Percentiles rank a stretch among this genome's conserved stretches.
These are phyloP conservation scores for Lasiurus cinereus DNA, from an alignment of 2,113 vertebrate genomes.

Conservation along the genomic window DNA sequence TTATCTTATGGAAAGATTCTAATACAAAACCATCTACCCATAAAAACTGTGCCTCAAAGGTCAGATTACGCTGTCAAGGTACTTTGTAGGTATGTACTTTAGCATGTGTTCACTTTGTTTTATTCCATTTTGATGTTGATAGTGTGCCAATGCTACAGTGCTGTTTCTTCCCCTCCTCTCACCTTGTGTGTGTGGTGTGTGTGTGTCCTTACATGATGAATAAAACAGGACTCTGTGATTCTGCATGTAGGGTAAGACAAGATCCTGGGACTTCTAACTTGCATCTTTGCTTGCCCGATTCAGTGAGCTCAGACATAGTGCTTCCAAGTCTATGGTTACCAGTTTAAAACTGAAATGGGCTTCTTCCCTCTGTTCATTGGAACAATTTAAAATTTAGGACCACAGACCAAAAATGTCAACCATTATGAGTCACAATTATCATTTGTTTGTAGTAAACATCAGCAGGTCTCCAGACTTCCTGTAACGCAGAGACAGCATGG, in stretches of 20 bases:
- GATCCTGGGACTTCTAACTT: neutral
- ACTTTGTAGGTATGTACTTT: neutral
- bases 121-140: neutral
- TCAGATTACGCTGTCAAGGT: neutral
- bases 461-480: neutral
- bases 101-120: neutral
- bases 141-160: neutral
- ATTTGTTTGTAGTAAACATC: constrained; percentile 21
- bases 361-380: neutral
- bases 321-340: neutral
- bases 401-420: neutral
- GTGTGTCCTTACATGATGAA: neutral
- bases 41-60: neutral
- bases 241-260: rapidly evolving
- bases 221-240: neutral
- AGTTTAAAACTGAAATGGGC: neutral
- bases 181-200: neutral
- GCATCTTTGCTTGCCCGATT: neutral
- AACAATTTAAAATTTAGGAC: constrained; percentile 22
- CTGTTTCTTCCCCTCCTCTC: neutral
- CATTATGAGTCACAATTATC: neutral
- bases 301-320: neutral
- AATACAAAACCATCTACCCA: neutral
- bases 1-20: neutral
- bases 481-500: neutral